Base-by-base conservation (phyloP, 2,797 vertebrate species). In the Trachurus trachurus region DNA sequence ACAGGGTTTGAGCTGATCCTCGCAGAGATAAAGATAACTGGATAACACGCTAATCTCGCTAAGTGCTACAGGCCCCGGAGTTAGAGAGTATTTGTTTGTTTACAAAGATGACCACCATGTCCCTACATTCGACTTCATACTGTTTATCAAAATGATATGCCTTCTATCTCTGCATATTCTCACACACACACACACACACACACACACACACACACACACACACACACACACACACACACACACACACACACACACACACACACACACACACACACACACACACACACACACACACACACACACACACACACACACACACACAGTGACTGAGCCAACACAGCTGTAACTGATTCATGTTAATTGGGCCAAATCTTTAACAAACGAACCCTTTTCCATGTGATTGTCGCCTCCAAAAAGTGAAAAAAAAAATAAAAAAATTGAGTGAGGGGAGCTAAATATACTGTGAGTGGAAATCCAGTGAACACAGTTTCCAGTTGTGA, bases 271-370 rank as follows among this genome's bases (percentile, higher is more conserved):
- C 47, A 49, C 40, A 54, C n/a, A 42, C 40, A 42, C 53, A 56
- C 22, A 17, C 47, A 49, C 40, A 54, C n/a, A 42, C 40, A 42
- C 53, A 56, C 22, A 17, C 47, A 49, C 40, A 54, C 37, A 42
- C 40, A 42, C 53, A 56, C 22, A 17, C 47, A 49, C 40, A 54
- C 37, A 42, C 40, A 42, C 53, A 56, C 22, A 17, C 47, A 49
- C 40, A 54, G n/a, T 15, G 47, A 69, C 13, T 5, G 54, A 65
- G 65, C 31, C 60, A 74, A 44, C 31, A 57, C 66, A 71, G 69
- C 74, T 74, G 59, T 66, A 60, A 5, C 60, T 64, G 29, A 72
- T 76, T 69, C 21, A 9, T 49, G 31, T 26, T 73, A 69, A 82
- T 69, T 77, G 61, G n/a, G 15, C 56, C 9, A 2, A 45, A 77